Evolutionary conservation across 2,797 vertebrate genomes (phyloP).

Genomic region (Lutjanus campechanus): DNA sequence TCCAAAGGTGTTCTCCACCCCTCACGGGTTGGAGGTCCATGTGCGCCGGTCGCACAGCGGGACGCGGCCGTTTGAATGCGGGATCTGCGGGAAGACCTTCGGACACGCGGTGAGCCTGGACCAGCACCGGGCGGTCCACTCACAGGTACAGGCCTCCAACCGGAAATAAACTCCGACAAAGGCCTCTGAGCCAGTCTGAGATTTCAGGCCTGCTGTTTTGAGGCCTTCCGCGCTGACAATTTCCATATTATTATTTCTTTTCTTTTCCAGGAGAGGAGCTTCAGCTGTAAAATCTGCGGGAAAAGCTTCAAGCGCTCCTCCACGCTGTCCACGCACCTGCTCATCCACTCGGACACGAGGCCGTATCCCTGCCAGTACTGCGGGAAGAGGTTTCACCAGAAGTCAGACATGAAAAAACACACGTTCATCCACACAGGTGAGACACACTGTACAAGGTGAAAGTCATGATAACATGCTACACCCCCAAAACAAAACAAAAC

Average conservation of each 20-base stretch:
- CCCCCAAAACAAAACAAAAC: neutral
- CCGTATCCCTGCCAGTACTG: slow-evolving; percentile 99
- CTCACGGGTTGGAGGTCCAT: slow-evolving; percentile 97
- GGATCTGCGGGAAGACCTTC: slow-evolving; percentile 97
- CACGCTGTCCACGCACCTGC: slow-evolving; percentile 96
- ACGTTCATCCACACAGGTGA: slow-evolving; percentile 99
- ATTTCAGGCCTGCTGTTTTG: neutral
- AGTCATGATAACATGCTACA: rapidly evolving
- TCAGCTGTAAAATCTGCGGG: slow-evolving; percentile 98
- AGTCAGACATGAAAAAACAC: slow-evolving; percentile 99
- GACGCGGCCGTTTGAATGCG: slow-evolving; percentile 96
- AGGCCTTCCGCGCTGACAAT: slow-evolving; percentile 21
- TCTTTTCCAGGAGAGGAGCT: slow-evolving; percentile 92
- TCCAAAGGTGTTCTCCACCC: slow-evolving; percentile 95
- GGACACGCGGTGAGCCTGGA: slow-evolving; percentile 98
- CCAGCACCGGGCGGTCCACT: slow-evolving; percentile 97
- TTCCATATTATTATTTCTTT: neutral
- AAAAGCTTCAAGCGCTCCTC: slow-evolving; percentile 99
- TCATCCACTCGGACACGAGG: slow-evolving; percentile 98
- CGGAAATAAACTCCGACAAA: neutral
- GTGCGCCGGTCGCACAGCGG: slow-evolving; percentile 97
- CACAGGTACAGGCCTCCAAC: slow-evolving; percentile 86
- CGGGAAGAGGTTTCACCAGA: slow-evolving; percentile 98
- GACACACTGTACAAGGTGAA: neutral
- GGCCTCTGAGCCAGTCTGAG: neutral